A percentile compares a stretch with the other conserved stretches of the same genome.
Evolutionary conservation across 2,113 vertebrate species (phyloP).

Genomic region (Colaptes auratus): DNA sequence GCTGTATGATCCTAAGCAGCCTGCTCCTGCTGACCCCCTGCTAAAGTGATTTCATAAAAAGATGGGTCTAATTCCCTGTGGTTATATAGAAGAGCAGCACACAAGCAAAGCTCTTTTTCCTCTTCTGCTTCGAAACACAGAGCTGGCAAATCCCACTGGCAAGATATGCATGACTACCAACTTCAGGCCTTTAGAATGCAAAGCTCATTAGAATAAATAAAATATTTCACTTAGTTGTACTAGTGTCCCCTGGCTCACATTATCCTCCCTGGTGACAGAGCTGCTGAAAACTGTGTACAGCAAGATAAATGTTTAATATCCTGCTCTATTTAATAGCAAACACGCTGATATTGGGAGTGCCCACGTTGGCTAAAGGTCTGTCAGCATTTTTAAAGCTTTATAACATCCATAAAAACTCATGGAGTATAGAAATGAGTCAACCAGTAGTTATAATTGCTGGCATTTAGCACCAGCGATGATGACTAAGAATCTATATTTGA

Average conservation of each 20-base stretch:
- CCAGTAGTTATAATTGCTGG: conserved; percentile 51
- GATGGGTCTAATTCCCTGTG: neutral
- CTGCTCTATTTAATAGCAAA: conserved; percentile 12
- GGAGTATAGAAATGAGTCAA: conserved; percentile 58
- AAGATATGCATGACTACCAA: neutral
- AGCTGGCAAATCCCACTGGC: neutral
- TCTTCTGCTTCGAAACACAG: neutral
- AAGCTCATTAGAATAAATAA: conserved; percentile 34
- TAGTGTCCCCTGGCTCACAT: neutral
- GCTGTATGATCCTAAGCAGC: neutral
- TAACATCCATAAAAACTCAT: conserved; percentile 39
- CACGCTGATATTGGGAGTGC: neutral
- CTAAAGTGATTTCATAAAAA: neutral
- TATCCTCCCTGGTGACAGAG: conserved; percentile 8
- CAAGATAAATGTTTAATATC: conserved; percentile 30
- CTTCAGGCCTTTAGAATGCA: neutral
- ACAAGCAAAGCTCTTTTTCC: neutral
- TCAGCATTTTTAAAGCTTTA: conserved; percentile 58
- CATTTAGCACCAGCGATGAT: conserved; percentile 47
- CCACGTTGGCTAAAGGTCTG: neutral
- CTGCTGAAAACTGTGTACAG: neutral
- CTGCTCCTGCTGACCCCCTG: neutral
- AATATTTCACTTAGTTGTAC: conserved; percentile 2
- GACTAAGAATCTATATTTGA: conserved; percentile 63
- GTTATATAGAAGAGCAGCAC: neutral